Evolutionary conservation across 2,888 invertebrate genomes (phyloP), one percentile per base, ranked within the genome.

Genomic region (Hypomecis atomaria): DNA sequence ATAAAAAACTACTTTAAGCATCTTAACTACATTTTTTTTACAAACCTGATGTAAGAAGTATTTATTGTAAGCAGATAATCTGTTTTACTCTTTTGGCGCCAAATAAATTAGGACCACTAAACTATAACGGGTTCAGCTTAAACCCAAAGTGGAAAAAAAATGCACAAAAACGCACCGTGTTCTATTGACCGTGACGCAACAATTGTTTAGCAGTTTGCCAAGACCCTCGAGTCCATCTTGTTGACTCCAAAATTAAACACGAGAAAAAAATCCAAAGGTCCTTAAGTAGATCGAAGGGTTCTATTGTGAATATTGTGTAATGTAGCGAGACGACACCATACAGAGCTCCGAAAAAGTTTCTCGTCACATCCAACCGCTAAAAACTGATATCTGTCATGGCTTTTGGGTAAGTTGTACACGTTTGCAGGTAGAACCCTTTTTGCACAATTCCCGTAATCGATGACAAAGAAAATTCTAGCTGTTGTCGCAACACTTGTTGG

Each of bases 151-250:
- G 70, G 61, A 60, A 88, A 89, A 89, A 83, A 75, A 52, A 40
- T 42, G 65, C 62, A 83, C 79, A 89, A 89, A 89, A 89, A 86
- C 83, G 33, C 23, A 78, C 82, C 87, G 77, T 83, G 81, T 71
- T 85, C 86, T 90, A 90, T 91, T 92, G 90, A 90, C 90, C 90
- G 82, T 92, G 90, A 91, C 89, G 91, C 87, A 92, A 91, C 87
- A 83, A 92, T 90, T 92, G 91, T 92, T 91, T 90, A 89, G 86
- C 85, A 89, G 88, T 89, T 90, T 88, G 85, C 84, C 83, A 84
- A 85, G 85, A 84, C 82, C 84, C 88, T 85, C 84, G 78, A 88
- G 87, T 87, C 88, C 86, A 86, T 86, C 90, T 91, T 89, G 90
- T 92, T 92, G 92, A 92, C 92, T 71, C 55, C 66, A 48, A 90